phyloP scores from a whole-genome alignment of 1,140 invertebrate species.

The Drosophila mauritiana region DNA sequence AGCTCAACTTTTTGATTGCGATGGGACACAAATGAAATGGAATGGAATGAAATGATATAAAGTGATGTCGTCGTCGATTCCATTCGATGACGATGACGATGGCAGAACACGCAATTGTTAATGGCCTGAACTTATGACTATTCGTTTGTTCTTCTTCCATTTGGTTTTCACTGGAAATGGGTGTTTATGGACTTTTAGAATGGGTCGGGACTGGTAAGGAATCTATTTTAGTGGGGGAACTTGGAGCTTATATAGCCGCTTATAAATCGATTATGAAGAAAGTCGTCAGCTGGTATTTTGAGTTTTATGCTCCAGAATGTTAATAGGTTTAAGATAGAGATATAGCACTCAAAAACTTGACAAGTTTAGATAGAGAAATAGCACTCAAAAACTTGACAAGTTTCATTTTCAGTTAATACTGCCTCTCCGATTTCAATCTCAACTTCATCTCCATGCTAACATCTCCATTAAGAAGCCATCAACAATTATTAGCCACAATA shows the following conservation, averaged over 20 bases:
- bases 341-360: neutral
- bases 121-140: constrained; percentile 43
- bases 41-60: too few relatives aligned
- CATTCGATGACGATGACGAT: constrained; percentile 44
- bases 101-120: constrained; percentile 48
- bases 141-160: constrained; percentile 36
- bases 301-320: neutral
- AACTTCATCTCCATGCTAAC: constrained; percentile 5
- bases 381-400: neutral
- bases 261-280: constrained; percentile 45
- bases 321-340: neutral
- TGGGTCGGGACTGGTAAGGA: constrained; percentile 9
- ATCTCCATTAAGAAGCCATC: constrained; percentile 42
- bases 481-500: constrained; percentile 14
- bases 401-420: neutral
- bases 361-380: neutral
- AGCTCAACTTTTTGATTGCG: constrained; percentile 63
- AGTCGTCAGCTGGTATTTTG: constrained; percentile 25
- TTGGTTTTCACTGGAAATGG: constrained; percentile 29
- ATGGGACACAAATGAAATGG: constrained; percentile 21
- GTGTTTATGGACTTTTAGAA: neutral
- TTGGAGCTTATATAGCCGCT: constrained; percentile 1
- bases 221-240: neutral
- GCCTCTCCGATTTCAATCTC: neutral
- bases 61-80: constrained; percentile 42